A percentile compares a stretch with the other conserved stretches of the same genome.
Conservation (phyloP, 2,888 invertebrate genomes). For the Caenorhabditis afra region DNA sequence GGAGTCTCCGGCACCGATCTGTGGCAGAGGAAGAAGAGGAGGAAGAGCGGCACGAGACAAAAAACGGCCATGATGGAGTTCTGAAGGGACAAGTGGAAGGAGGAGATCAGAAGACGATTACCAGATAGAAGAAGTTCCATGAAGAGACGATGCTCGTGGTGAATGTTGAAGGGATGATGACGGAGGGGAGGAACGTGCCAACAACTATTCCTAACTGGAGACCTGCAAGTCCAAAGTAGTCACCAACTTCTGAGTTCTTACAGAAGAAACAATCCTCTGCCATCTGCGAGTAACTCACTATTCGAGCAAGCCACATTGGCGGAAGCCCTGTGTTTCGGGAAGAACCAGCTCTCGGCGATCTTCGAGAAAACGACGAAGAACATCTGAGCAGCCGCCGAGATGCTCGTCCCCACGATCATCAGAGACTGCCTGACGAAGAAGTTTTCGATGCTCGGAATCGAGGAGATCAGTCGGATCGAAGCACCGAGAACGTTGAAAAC, state of each 20-base stretch:
- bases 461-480: slow-evolving; percentile 35
- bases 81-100: background rate
- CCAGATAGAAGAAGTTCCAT: slow-evolving; percentile 47
- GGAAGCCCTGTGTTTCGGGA: slow-evolving; percentile 73
- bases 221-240: background rate
- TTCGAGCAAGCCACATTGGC: slow-evolving; percentile 71
- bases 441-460: slow-evolving; percentile 34
- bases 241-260: background rate
- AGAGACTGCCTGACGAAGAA: slow-evolving; percentile 30
- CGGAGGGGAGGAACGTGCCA: slow-evolving; percentile 45
- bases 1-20: slow-evolving; percentile 41
- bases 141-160: slow-evolving; percentile 10
- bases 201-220: slow-evolving; percentile 41
- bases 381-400: slow-evolving; percentile 52
- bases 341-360: slow-evolving; percentile 78
- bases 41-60: slow-evolving; percentile 34
- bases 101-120: background rate
- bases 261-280: too few relatives aligned
- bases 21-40: slow-evolving; percentile 29
- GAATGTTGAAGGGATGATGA: slow-evolving; percentile 34
- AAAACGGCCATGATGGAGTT: slow-evolving; percentile 33
- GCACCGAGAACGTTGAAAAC: slow-evolving; percentile 46
- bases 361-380: slow-evolving; percentile 67
- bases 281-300: slow-evolving; percentile 11
- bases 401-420: slow-evolving; percentile 43